Base-by-base conservation (phyloP, 2,888 invertebrate genomes). In the Morpho helenor region DNA sequence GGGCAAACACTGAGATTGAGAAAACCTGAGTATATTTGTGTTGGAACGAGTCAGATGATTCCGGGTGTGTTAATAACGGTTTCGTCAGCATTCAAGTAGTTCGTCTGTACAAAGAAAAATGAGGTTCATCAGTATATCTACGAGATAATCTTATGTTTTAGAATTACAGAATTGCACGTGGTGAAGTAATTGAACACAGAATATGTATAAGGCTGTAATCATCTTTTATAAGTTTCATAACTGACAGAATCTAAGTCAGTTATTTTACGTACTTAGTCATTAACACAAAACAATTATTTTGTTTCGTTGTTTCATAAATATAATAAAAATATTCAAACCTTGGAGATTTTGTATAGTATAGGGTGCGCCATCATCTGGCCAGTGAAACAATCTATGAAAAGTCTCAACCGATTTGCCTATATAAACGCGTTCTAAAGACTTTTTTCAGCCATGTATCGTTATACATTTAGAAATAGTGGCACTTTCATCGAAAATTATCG, bases 81-180 rank as follows among this genome's bases (percentile, higher is more conserved):
- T 78, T 77, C 73, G 79, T 87, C 89, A 87, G 85, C 87, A 82
- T 79, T 85, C 81, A 76, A 76, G 80, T 77, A 87, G 79, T 69
- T 85, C 84, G 81, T 87, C 89, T 90, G 89, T 77, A 79, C 74
- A 80, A 69, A 82, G 82, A 84, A 72, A 81, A 79, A 74, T 70
- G 62, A 67, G 65, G 68, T 68, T 69, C 73, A 65, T 65, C 63
- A 64, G 59, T 51, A 62, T 53, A 61, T 49, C 51, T 10, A 22
- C 31, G 23, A 55, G 41, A 41, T 47, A n/a, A 44, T 47, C 42
- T 22, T 52, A 49, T 46, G 10, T 41, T 52, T 44, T 56, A 48
- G 40, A 9, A n/a, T 42, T 42, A 48, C 22, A 42, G 7, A 55
- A 43, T 48, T 10, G 7, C 47, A 40, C 42, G 31, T 5, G 31